Percentiles rank a stretch among this genome's conserved stretches.
phyloP scores from a whole-genome alignment of 2,888 invertebrate genomes.

The Dexiosoma caninum region DNA sequence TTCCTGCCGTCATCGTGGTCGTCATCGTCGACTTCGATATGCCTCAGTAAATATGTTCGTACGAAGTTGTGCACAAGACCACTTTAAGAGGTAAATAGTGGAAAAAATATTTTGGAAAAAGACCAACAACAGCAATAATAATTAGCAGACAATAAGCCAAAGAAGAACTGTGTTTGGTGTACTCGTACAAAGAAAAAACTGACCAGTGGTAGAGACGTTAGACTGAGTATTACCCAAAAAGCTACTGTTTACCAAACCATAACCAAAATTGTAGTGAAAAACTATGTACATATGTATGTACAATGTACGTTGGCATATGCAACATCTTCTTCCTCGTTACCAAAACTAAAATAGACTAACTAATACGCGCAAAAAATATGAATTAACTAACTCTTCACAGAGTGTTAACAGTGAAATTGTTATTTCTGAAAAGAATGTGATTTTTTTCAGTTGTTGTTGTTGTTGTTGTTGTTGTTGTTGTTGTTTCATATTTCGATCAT shows the following conservation, averaged over 20 bases:
- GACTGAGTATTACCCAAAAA: constrained; percentile 26
- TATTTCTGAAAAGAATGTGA: constrained; percentile 54
- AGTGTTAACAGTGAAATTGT: constrained; percentile 62
- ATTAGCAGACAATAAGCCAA: constrained; percentile 2
- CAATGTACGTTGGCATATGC: neutral
- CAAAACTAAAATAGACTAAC: constrained; percentile 26
- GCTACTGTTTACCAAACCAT: constrained; percentile 61
- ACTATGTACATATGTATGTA: constrained; percentile 10
- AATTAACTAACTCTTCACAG: constrained; percentile 31
- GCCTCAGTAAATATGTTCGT: constrained; percentile 59
- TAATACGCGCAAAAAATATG: constrained; percentile 3
- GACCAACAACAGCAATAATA: constrained; percentile 5
- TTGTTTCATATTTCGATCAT: constrained; percentile 43
- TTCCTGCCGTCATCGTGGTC: constrained; percentile 14
- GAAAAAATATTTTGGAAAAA: constrained; percentile 42
- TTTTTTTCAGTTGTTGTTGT: constrained; percentile 39
- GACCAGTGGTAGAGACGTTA: constrained; percentile 32
- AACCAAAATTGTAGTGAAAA: constrained; percentile 49
- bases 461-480: constrained; percentile 25
- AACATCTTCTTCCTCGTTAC: constrained; percentile 42
- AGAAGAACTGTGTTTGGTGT: constrained; percentile 5
- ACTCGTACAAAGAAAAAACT: constrained; percentile 17
- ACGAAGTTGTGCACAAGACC: constrained; percentile 58
- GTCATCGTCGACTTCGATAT: constrained; percentile 29
- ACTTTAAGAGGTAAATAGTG: constrained; percentile 57